phyloP scores from a whole-genome alignment of 2,888 invertebrate species.

The Hypercompe scribonia region DNA sequence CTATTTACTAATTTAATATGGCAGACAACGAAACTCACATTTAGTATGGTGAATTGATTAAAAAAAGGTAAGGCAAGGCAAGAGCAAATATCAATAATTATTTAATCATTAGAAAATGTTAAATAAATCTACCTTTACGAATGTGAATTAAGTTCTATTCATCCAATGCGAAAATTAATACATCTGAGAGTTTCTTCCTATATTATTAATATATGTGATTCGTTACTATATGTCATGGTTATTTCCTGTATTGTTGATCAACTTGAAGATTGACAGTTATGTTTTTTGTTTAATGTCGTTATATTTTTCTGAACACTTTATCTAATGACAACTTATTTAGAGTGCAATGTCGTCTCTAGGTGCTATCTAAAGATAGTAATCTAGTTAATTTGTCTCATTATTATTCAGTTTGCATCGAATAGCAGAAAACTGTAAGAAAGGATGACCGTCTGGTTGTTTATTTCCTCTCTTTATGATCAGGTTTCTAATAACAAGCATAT shows the following conservation, averaged over 20 bases:
- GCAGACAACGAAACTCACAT: background rate
- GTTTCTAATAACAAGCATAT: too few species aligned
- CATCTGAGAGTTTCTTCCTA: background rate
- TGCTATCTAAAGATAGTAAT: background rate
- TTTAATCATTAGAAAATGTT: background rate
- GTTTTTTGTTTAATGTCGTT: background rate
- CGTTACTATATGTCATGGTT: slow-evolving; percentile 10
- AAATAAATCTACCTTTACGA: background rate
- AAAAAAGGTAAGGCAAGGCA: background rate
- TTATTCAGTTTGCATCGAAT: background rate
- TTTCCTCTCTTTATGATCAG: background rate
- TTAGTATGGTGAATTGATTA: background rate
- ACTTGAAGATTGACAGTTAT: slow-evolving; percentile 1
- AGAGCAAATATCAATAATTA: background rate
- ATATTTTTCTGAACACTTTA: background rate
- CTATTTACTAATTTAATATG: background rate
- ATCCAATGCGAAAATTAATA: background rate
- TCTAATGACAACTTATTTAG: background rate
- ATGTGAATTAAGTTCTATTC: background rate
- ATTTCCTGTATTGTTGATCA: slow-evolving; percentile 15
- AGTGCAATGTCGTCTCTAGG: too few species aligned
- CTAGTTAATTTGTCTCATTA: background rate
- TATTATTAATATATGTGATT: background rate
- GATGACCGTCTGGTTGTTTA: background rate
- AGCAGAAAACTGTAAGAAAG: background rate